phyloP scores from a whole-genome alignment of 2,797 vertebrate genomes.

The Falco cherrug region DNA sequence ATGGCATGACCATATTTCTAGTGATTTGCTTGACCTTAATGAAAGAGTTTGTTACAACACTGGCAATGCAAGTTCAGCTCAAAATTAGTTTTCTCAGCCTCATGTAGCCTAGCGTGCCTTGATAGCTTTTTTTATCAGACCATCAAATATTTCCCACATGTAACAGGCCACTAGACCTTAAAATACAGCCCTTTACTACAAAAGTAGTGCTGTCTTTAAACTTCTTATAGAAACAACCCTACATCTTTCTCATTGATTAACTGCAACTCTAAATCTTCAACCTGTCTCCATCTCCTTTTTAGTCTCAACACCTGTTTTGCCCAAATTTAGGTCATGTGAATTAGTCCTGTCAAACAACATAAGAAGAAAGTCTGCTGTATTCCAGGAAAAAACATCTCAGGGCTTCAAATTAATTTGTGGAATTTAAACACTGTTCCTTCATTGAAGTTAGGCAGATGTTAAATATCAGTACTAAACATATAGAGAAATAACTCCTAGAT shows the following conservation, averaged over 20 bases:
- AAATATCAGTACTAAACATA: not conserved
- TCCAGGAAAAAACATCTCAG: not conserved
- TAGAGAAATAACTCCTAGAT: not conserved
- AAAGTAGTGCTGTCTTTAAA: not conserved
- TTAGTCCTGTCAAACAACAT: not conserved
- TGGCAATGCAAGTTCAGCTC: not conserved
- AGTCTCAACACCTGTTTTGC: not conserved
- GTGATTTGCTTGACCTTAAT: not conserved
- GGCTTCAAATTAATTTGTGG: not conserved
- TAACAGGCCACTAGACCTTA: not conserved
- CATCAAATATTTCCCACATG: not conserved
- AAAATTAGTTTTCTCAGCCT: not conserved
- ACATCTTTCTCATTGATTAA: not conserved
- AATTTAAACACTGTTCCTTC: not conserved
- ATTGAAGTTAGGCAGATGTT: not conserved
- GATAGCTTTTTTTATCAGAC: not conserved
- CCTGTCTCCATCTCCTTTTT: not conserved
- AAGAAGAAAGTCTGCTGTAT: not conserved
- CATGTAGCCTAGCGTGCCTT: not conserved
- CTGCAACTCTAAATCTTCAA: not conserved
- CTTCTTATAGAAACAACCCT: not conserved
- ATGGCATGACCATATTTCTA: not conserved
- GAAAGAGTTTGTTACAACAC: not conserved
- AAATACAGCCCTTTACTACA: not conserved
- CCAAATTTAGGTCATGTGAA: not conserved